Evolutionary conservation across 2,113 vertebrate species (phyloP), one percentile per base, ranked within the genome.

Genomic region (Microcebus tavaratra): DNA sequence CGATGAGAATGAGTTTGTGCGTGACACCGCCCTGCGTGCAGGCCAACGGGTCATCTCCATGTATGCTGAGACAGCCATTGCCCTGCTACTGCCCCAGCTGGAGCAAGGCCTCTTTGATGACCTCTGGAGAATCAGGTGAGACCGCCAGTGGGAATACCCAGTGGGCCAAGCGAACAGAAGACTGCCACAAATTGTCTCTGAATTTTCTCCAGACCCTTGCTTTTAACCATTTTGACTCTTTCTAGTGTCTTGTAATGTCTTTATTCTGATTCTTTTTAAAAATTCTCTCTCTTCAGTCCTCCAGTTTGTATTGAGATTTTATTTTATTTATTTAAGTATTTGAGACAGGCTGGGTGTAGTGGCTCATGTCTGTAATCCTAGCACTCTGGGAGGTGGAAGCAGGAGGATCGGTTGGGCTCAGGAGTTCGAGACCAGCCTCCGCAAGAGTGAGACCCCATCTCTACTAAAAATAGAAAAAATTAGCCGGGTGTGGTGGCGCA

Each of bases 51-150:
- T 99, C 98, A 99, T 99, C 95, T 99, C 99, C 88, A 99, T 99
- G 99, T 99, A 99, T 0, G 99, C 99, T 0, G 99, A 99, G 99
- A 99, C 99, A 0, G 99, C 99, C 96, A 99, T 99, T 0, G 99
- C 99, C 0, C 98, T 99, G 42, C 99, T 99, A 73, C 99, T 99
- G 95, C 99, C 99, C 0, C 99, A 99, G 98, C 99, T 99, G n/a
- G 99, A 99, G 90, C 99, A 99, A 79, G 99, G 99, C 72, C 99
- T 99, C 91, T 99, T 99, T 29, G 99, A 99, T 31, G 99, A 99
- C 98, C 98, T 99, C 90, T 99, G 99, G 99, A 99, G 99, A 97
- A 99, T 99, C 98, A 99, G 99, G 99, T 99, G 81, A 93, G 94
- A 55, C 10, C 45, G 36, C 0, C 4, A 18, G 14, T 0, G 0